Evolutionary conservation across 2,797 vertebrate species (phyloP).

Genomic region (Lepilemur ruficaudatus): DNA sequence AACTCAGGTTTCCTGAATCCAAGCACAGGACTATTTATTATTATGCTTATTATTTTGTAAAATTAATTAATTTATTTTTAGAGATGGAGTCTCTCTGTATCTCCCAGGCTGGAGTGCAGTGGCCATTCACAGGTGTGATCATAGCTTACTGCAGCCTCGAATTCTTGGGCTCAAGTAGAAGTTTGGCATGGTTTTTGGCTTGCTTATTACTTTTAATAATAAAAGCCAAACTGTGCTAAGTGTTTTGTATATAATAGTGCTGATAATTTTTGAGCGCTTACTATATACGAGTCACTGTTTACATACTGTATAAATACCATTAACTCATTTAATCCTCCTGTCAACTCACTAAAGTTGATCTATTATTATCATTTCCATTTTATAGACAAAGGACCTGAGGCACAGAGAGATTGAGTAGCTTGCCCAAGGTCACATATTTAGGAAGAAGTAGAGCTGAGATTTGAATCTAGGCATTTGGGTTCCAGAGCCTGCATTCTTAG

Average conservation of each 20-base stretch:
- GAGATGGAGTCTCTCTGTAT: not conserved
- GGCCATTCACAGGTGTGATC: not conserved
- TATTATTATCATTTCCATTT: not conserved
- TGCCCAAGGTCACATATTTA: not conserved
- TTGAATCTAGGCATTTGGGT: not conserved
- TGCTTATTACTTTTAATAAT: not conserved
- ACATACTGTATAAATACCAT: slow-evolving; percentile 19
- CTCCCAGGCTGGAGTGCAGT: not conserved
- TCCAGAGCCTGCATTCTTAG: not conserved
- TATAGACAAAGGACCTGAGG: not conserved
- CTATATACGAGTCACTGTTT: not conserved
- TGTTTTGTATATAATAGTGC: slow-evolving; percentile 15
- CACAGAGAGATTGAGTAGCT: not conserved
- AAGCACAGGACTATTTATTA: slow-evolving; percentile 23
- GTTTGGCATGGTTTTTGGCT: not conserved
- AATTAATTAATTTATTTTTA: not conserved
- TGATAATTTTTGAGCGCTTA: slow-evolving; percentile 23
- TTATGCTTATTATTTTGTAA: not conserved
- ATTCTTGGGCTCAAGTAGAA: not conserved
- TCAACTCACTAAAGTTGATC: not conserved
- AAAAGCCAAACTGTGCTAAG: not conserved
- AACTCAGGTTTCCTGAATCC: slow-evolving; percentile 24
- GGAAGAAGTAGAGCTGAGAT: slow-evolving; percentile 2
- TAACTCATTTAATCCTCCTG: slow-evolving; percentile 35
- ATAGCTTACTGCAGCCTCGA: not conserved